Evolutionary conservation across 1,140 invertebrate genomes (phyloP), one percentile per base, ranked within the genome.

Genomic region (Drosophila novamexicana): DNA sequence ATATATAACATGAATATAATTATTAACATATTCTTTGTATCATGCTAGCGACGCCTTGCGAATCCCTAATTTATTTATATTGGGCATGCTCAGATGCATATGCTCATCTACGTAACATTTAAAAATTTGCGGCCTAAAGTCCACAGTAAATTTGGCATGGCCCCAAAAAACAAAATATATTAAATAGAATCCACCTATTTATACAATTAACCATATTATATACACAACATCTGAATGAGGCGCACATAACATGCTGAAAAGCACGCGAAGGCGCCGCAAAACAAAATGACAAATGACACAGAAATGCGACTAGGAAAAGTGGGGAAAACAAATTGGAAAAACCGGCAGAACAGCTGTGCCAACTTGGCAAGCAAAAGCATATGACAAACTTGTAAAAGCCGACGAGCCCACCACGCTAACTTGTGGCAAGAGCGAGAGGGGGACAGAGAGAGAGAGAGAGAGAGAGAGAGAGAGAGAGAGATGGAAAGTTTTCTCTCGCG

Each of bases 321-420:
- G 67, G 36, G 16, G 10, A 56, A 65, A 65, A 29, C 12, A 67
- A 49, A 7, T 56, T 36, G 59, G 45, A 57, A 45, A 78, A 65
- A 40, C 80, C 76, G 75, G 66, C 68, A 39, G 45, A 80, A 80
- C 81, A 84, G 81, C 81, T 84, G 81, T 32, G 75, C 62, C 57
- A 65, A 75, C 22, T 65, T 65, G 67, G 68, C 68, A 54, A 44
- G 54, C 73, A 47, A 71, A 65, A 75, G 53, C 65, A 44, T 47
- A 70, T 68, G 58, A 74, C 64, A 79, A 76, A 78, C 37, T 44
- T 76, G 72, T 65, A 56, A 85, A 65, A 44, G 5, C 65, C 64
- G 70, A 79, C 74, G 54, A 76, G 74, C 73, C 59, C 72, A 63
- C 73, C 34, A 49, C 16, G 14, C 16, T 16, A 39, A 29, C 22